These are phyloP conservation scores for Limnephilus rhombicus DNA, from an alignment of 2,888 invertebrate genomes.

Conservation along the genomic window DNA sequence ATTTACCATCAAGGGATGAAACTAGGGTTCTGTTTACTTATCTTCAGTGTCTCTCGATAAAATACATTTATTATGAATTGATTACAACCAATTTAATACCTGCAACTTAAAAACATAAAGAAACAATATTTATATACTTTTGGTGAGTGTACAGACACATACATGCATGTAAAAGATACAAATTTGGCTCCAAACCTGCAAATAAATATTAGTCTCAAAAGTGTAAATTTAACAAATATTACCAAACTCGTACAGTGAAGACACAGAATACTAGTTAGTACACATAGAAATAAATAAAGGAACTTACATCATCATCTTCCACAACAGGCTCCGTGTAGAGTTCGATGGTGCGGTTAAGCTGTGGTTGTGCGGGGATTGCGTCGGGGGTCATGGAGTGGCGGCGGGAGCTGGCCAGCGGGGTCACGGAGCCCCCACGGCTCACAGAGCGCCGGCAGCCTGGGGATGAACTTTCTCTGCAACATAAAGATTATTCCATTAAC, in stretches of 20 bases:
- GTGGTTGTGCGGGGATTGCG: conserved; percentile 63
- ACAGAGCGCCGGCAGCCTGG: conserved; percentile 68
- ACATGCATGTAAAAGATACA: not conserved
- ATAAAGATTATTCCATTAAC: not conserved
- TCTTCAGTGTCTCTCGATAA: not conserved
- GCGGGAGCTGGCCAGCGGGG: conserved; percentile 58
- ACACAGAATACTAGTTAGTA: not conserved
- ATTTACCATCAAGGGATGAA: not conserved
- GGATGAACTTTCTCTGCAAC: conserved; percentile 62
- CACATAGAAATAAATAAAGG: not conserved
- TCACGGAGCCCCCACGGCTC: conserved; percentile 68
- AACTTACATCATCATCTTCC: conserved; percentile 70
- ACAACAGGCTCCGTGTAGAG: conserved; percentile 78
- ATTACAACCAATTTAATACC: not conserved
- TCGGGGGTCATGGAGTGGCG: conserved; percentile 62
- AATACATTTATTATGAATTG: not conserved
- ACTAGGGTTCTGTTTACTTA: not conserved
- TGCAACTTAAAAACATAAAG: not conserved
- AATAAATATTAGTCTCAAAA: not conserved
- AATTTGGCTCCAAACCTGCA: not conserved
- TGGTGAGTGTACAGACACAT: not conserved
- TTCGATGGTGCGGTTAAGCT: conserved; percentile 77
- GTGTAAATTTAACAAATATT: not conserved
- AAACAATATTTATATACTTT: not conserved
- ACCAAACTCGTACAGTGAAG: not conserved